phyloP scores from a whole-genome alignment of 2,888 invertebrate genomes.

The Andrena bicolor region DNA sequence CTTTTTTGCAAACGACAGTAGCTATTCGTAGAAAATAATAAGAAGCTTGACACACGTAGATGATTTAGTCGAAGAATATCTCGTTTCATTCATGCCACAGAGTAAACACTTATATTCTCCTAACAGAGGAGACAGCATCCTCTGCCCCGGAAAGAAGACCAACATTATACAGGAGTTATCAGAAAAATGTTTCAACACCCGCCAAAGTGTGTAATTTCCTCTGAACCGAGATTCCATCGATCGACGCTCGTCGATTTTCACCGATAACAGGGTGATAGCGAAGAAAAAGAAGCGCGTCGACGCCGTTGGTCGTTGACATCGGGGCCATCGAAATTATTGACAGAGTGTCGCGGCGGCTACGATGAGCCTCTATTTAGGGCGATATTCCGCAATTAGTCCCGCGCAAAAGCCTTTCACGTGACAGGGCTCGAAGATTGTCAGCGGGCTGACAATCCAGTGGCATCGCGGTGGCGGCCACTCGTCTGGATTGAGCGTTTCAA shows the following conservation, averaged over 20 bases:
- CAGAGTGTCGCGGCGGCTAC: conserved; percentile 40
- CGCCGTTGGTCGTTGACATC: conserved; percentile 28
- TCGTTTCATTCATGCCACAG: too few species aligned
- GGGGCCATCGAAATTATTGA: conserved; percentile 60
- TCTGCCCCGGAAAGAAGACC: too few species aligned
- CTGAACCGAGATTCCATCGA: background rate
- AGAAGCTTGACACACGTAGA: too few species aligned
- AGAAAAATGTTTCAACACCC: background rate
- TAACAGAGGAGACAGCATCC: too few species aligned
- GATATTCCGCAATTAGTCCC: conserved; percentile 62
- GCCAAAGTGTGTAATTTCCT: background rate
- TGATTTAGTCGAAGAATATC: too few species aligned
- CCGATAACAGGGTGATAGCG: conserved; percentile 8
- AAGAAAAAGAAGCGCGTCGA: conserved; percentile 45
- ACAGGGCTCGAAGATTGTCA: conserved; percentile 54
- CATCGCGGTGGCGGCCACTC: conserved; percentile 54
- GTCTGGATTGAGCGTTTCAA: conserved; percentile 52
- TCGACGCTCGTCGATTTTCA: conserved; percentile 1
- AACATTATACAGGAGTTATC: too few species aligned
- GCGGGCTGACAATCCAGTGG: conserved; percentile 60
- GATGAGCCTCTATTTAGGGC: conserved; percentile 38
- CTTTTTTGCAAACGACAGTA: too few species aligned
- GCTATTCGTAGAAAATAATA: too few species aligned
- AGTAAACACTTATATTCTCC: too few species aligned
- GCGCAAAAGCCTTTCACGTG: conserved; percentile 39